Conservation (phyloP, 2,797 vertebrate species). For the Hypotaenidia okinawae region DNA sequence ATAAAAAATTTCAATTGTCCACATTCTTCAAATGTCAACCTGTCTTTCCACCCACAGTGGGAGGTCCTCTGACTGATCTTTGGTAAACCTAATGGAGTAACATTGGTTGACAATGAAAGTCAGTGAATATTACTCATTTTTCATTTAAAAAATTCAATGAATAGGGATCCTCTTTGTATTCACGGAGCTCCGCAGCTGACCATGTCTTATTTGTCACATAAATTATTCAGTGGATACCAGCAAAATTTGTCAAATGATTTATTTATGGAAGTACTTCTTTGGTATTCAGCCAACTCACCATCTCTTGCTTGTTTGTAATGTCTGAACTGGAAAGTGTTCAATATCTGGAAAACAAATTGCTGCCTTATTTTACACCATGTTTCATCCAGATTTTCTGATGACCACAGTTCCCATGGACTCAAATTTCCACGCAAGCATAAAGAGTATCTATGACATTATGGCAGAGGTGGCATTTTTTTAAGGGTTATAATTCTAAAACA, state of each 20-base stretch:
- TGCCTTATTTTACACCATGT: background rate
- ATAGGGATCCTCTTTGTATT: background rate
- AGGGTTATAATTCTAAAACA: background rate
- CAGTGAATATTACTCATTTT: background rate
- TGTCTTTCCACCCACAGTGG: background rate
- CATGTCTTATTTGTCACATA: background rate
- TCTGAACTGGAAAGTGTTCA: background rate
- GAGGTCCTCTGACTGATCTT: background rate
- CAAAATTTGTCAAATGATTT: conserved; percentile 31
- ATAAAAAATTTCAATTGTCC: background rate
- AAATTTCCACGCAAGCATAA: background rate
- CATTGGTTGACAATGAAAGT: background rate
- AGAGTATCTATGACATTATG: background rate
- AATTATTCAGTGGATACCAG: conserved; percentile 10
- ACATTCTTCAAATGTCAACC: background rate
- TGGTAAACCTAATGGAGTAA: background rate
- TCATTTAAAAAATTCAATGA: background rate
- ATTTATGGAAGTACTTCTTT: conserved; percentile 22
- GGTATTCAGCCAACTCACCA: background rate
- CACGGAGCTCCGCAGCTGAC: background rate
- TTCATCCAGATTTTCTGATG: background rate
- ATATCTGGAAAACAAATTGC: background rate
- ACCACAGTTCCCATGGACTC: background rate
- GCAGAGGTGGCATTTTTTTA: background rate
- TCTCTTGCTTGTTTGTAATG: background rate